Base-by-base conservation (phyloP, 2,797 vertebrate species). In the Melanotaenia trifasciata region DNA sequence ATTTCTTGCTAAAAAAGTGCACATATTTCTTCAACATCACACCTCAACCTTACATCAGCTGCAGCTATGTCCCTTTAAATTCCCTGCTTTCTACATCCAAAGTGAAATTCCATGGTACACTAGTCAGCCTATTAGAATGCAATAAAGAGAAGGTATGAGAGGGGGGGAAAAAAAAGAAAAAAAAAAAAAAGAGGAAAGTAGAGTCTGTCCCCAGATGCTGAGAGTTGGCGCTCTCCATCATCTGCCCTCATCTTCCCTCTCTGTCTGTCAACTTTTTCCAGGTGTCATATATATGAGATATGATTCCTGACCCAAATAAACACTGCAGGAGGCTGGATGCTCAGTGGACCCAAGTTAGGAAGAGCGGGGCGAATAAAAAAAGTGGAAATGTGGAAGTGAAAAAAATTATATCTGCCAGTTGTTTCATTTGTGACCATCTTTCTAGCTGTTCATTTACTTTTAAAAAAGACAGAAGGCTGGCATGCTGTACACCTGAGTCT, bases 281-380 rank as follows among this genome's bases (percentile, higher is more conserved):
- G 94, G 96, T 97, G 97, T 98, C 97, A 96, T 96, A 94, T 94
- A 96, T 95, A 96, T 97, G 96, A 97, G 96, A 96, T 95, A 98
- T 97, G 95, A 97, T 96, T 97, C 95, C 94, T 97, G 96, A 98
- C 96, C 96, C 96, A 98, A 97, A 98, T 96, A 97, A 97, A 97
- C 96, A 97, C 93, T 90, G 94, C 94, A 90, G 94, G 94, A 90
- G 94, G 56, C 69, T 73, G 77, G 75, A 84, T 81, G 78, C 88
- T 84, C 90, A 60, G 78, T 38, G 88, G 91, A 89, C 83, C 73
- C 28, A 0, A 63, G 83, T 81, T 94, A 94, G 73, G 75, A 78
- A 47, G 32, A 58, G 28, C 28, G 4, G 10, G 1, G 87, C 89
- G 8, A 45, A 64, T 64, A 16, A 68, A 45, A 70, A 30, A n/a